These are phyloP conservation scores for Andrena cerasifolii DNA, from an alignment of 1,140 invertebrate species.

Conservation along the genomic window DNA sequence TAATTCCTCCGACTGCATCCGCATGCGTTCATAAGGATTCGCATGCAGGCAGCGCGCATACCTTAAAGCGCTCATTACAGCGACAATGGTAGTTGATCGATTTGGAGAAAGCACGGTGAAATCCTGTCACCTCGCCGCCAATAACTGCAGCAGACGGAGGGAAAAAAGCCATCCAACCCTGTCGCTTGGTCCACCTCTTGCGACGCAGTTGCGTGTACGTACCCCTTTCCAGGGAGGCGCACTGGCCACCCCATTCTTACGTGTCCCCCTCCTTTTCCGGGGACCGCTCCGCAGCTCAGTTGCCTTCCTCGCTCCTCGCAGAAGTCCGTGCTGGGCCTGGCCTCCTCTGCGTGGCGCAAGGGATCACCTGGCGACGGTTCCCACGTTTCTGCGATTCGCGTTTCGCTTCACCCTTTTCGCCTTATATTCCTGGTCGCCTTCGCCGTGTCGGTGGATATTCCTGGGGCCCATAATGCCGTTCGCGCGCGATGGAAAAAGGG, in stretches of 20 bases:
- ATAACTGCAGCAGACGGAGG: neutral
- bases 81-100: neutral
- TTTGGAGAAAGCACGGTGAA: neutral
- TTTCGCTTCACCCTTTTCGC: constrained; percentile 75
- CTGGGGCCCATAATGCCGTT: constrained; percentile 54
- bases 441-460: constrained; percentile 53
- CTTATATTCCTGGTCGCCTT: constrained; percentile 30
- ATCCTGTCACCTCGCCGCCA: neutral
- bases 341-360: constrained; percentile 48
- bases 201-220: constrained; percentile 31
- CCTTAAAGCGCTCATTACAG: neutral
- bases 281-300: constrained; percentile 58
- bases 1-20: too few relatives aligned
- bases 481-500: constrained; percentile 45
- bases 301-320: constrained; percentile 48
- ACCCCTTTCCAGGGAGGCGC: constrained; percentile 16
- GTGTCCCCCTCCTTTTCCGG: constrained; percentile 65
- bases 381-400: constrained; percentile 82
- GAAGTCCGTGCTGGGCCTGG: constrained; percentile 62
- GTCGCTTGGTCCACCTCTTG: neutral
- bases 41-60: neutral
- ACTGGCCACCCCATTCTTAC: constrained; percentile 60
- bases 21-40: neutral
- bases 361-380: constrained; percentile 82
- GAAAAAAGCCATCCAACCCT: constrained; percentile 1